These are phyloP conservation scores for Melanogrammus aeglefinus DNA, from an alignment of 2,797 vertebrate genomes.

Conservation along the genomic window DNA sequence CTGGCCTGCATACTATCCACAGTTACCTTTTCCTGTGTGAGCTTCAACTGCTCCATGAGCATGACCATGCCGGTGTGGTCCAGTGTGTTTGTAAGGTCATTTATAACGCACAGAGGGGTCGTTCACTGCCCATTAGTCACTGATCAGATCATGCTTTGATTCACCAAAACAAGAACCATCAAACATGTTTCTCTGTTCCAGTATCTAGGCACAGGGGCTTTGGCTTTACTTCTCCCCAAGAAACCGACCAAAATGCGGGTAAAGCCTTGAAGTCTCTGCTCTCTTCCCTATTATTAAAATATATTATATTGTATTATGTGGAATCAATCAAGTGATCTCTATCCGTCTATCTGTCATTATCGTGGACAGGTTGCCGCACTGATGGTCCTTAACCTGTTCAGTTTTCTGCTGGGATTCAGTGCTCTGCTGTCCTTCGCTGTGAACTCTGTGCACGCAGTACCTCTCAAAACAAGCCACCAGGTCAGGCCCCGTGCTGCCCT, in stretches of 20 bases:
- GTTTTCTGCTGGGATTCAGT: constrained; percentile 62
- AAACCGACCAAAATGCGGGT: constrained; percentile 67
- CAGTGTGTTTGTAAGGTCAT: constrained; percentile 65
- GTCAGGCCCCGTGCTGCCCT: constrained; percentile 35
- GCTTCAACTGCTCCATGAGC: constrained; percentile 65
- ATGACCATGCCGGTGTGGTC: constrained; percentile 69
- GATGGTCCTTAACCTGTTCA: constrained; percentile 65
- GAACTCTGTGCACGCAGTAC: constrained; percentile 16
- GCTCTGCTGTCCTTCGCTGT: constrained; percentile 63
- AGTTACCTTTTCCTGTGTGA: constrained; percentile 65
- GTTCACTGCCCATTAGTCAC: neutral
- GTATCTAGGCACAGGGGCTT: constrained; percentile 65
- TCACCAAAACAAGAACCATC: neutral
- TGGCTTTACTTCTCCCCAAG: constrained; percentile 65
- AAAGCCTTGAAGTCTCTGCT: constrained; percentile 4
- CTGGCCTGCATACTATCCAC: constrained; percentile 61
- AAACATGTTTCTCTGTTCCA: constrained; percentile 41
- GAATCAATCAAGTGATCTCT: neutral
- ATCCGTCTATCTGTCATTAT: neutral
- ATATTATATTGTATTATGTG: neutral
- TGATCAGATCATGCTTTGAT: neutral
- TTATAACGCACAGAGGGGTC: neutral
- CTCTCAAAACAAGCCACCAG: constrained; percentile 56
- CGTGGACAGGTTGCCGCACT: constrained; percentile 62
- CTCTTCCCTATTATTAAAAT: neutral